Percentiles rank a stretch among this genome's conserved stretches.
Evolutionary conservation across 2,888 invertebrate species (phyloP).

Genomic region (Andrena fulva): DNA sequence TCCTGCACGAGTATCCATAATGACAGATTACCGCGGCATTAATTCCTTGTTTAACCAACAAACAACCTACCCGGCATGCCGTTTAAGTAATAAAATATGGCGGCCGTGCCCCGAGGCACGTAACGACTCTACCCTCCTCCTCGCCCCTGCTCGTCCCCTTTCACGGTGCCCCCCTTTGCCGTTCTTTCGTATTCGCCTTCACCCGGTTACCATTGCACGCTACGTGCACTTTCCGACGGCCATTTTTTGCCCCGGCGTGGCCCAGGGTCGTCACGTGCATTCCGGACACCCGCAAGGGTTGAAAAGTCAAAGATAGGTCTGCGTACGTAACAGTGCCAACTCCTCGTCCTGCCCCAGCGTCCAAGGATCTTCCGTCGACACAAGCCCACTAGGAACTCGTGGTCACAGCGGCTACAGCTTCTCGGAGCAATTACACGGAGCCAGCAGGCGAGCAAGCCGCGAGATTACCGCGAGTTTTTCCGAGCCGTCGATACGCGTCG

Average conservation of each 20-base stretch:
- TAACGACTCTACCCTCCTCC: conserved; percentile 60
- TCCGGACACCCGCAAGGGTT: no score
- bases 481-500: conserved; percentile 41
- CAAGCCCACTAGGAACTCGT: not conserved
- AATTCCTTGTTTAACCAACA: conserved; percentile 82
- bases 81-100: conserved; percentile 81
- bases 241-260: conserved; percentile 39
- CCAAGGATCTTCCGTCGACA: not conserved
- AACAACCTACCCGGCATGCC: conserved; percentile 77
- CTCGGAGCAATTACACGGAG: not conserved
- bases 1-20: conserved; percentile 76
- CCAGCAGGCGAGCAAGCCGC: conserved; percentile 29
- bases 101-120: conserved; percentile 69
- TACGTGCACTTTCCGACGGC: conserved; percentile 40
- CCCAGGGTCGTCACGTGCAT: not conserved
- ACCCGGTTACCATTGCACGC: conserved; percentile 52
- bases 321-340: not conserved
- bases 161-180: conserved; percentile 13
- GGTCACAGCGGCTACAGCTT: not conserved
- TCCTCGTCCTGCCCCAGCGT: not conserved
- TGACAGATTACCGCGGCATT: conserved; percentile 80
- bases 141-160: conserved; percentile 49
- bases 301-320: no score
- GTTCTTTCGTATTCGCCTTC: conserved; percentile 33
- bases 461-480: conserved; percentile 49